Percentiles rank a stretch among this genome's conserved stretches.
Conservation (phyloP, 2,797 vertebrate genomes). For the Gymnocypris eckloni region DNA sequence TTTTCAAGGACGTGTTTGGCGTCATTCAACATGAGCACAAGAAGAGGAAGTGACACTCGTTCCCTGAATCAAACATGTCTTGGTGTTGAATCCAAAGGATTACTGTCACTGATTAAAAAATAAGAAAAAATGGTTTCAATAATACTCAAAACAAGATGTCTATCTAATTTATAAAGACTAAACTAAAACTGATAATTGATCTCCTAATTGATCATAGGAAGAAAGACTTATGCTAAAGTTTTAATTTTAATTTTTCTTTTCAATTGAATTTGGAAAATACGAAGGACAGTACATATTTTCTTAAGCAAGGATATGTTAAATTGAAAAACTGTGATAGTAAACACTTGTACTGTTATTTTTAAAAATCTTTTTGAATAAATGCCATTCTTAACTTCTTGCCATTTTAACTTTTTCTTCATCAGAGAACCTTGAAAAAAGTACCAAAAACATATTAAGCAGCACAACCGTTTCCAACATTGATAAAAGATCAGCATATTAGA, state of each 20-base stretch:
- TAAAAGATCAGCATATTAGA: not conserved
- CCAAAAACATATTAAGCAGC: not conserved
- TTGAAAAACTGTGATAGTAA: too few species aligned
- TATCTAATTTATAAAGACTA: not conserved
- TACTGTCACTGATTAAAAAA: not conserved
- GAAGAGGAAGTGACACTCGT: not conserved
- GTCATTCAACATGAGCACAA: constrained; percentile 24
- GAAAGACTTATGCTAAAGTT: not conserved
- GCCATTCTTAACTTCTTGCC: too few species aligned
- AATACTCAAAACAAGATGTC: not conserved
- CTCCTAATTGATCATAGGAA: not conserved
- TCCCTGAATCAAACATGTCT: not conserved
- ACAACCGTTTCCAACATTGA: too few species aligned
- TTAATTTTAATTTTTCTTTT: not conserved
- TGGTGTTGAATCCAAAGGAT: not conserved
- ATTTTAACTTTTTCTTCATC: not conserved
- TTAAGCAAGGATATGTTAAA: too few species aligned
- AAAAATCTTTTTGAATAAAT: too few species aligned
- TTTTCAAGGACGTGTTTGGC: constrained; percentile 37
- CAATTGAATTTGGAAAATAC: not conserved
- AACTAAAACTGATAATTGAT: not conserved
- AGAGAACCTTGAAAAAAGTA: not conserved
- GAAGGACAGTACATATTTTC: too few species aligned
- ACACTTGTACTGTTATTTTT: too few species aligned
- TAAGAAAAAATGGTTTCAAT: not conserved